Conservation (phyloP, 2,113 vertebrate species). For the Mormoops blainvillei region DNA sequence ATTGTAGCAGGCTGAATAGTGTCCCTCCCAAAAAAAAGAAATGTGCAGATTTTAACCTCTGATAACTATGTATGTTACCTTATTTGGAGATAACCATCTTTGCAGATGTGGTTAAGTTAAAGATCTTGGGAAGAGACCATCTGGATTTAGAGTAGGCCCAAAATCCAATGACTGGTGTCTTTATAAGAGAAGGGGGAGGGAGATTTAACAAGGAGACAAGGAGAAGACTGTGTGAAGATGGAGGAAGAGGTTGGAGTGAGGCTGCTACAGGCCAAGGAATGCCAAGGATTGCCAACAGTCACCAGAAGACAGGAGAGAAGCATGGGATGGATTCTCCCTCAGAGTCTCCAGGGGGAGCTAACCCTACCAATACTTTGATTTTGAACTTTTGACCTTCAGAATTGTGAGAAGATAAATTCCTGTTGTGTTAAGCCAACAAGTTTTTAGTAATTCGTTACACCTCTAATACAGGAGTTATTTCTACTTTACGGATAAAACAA, state of each 20-base stretch:
- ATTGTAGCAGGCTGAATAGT: not conserved
- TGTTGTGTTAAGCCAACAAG: not conserved
- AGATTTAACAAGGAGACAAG: not conserved
- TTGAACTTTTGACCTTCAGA: not conserved
- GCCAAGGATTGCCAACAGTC: not conserved
- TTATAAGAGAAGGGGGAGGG: not conserved
- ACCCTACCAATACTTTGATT: not conserved
- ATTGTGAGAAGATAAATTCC: not conserved
- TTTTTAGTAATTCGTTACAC: not conserved
- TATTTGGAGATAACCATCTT: not conserved
- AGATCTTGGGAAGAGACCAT: not conserved
- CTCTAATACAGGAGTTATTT: not conserved
- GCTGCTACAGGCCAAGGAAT: accelerated
- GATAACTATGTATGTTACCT: not conserved
- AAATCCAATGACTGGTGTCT: not conserved
- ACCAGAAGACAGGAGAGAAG: not conserved
- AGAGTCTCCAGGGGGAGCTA: not conserved
- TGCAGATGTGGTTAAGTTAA: not conserved
- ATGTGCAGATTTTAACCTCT: not conserved
- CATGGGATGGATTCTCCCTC: not conserved
- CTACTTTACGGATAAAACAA: not conserved
- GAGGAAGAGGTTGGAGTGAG: not conserved
- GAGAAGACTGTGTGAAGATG: not conserved
- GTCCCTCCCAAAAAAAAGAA: not conserved
- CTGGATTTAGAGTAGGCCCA: not conserved